Evolutionary conservation across 2,113 vertebrate genomes (phyloP), one percentile per base, ranked within the genome.

Genomic region (Petrocephalus microphthalmus): DNA sequence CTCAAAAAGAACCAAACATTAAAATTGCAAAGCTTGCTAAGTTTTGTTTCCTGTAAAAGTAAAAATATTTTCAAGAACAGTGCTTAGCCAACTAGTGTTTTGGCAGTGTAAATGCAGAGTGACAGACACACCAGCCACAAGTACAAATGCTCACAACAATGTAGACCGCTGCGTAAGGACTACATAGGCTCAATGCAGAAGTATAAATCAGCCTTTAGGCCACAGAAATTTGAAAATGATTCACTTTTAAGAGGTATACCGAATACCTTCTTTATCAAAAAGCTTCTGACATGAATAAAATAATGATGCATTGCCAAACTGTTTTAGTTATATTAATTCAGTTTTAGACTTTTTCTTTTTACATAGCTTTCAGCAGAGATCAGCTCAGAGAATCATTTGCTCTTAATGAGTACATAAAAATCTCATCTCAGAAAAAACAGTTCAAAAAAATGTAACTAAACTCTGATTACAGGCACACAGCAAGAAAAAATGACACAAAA

Each of bases 151-250:
- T 49, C 7, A 7, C 5, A 5, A 49, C 47, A 5, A 5, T 49
- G 47, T 57, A 57, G 6, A 57, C 20, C 6, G 22, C 20, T 8
- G 56, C 56, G 13, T 78, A 17, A 74, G 29, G 29, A 37, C 8
- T 52, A 57, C 6, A 2, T 7, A 57, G 56, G 7, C 56, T 60
- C 22, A 7, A n/a, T 7, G 7, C 56, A 8, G 22, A 60, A 60
- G 7, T 60, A n/a, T 1, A n/a, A 22, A 57, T 57, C 56, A 57
- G 56, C 56, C 56, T 33, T 57, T 22, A 88, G 7, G 17, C 10
- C 67, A 37, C 33, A 57, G 37, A 81, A 88, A 64, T 84, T 84
- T 85, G 81, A 29, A 49, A 82, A 45, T 47, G 56, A 67, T 57
- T 56, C 57, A 22, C 42, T 51, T 20, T 49, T 87, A 78, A 87